Evolutionary conservation across 2,113 vertebrate genomes (phyloP), one percentile per base, ranked within the genome.

Genomic region (Cololabis saira): DNA sequence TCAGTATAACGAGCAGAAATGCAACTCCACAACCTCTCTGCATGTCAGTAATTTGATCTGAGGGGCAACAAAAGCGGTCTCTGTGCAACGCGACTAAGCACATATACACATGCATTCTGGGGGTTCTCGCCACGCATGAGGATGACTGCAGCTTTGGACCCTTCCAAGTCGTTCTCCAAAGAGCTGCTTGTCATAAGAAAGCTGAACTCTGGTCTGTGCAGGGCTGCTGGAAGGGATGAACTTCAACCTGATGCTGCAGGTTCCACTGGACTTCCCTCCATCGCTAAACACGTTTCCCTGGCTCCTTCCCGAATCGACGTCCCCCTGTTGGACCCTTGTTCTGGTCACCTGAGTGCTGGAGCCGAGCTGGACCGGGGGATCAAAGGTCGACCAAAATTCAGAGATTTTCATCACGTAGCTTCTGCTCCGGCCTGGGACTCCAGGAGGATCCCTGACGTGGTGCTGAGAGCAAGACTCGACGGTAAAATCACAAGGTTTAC

Each of bases 321-420:
- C 19, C 22, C 88, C 2, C 69, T 93, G 43, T 13, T 65, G 22
- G 90, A 93, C 50, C 62, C 82, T 0, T 91, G 78, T 66, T 86
- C 91, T 1, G 87, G 90, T 40, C 84, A 92, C 9, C n/a, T 94
- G 65, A 94, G 91, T 33, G 85, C 82, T 0, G 88, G 82, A 59
- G 92, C 90, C 3, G 69, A 78, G 33, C 66, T 77, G 41, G 84
- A 87, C 0, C 67, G 93, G 42, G 71, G 82, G 19, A 75, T 87
- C 13, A 64, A 18, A 18, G 86, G 84, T 74, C 90, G 80, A 74
- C 16, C 8, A 3, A 14, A 68, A n/a, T 87, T 93, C 54, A 82
- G 69, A 4, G 53, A 89, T 56, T 81, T 43, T 15, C 41, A 68
- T 74, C 83, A 66, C 69, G 61, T 77, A 56, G 22, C 68, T 1